Percentiles rank a stretch among this genome's conserved stretches.
phyloP scores from a whole-genome alignment of 2,797 vertebrate species.

The Borostomias antarcticus region DNA sequence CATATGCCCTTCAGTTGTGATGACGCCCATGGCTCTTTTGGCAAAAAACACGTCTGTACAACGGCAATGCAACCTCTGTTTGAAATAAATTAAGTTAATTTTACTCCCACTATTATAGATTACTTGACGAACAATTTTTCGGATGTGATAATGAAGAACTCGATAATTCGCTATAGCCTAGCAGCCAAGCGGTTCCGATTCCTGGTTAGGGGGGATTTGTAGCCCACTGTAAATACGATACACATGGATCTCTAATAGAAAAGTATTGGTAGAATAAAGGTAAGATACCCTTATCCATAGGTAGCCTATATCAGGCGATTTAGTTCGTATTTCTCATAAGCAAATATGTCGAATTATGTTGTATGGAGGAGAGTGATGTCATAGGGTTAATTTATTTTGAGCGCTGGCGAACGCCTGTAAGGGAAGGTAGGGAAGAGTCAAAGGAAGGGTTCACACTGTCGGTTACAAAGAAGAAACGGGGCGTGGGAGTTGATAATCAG shows the following conservation, averaged over 20 bases:
- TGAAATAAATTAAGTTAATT: no score
- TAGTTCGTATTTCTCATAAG: neutral
- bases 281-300: neutral
- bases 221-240: no score
- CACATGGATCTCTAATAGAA: neutral
- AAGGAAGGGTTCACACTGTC: neutral
- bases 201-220: no score
- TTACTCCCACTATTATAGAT: no score
- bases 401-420: neutral
- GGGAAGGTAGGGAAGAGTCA: neutral
- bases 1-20: neutral
- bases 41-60: neutral
- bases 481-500: neutral
- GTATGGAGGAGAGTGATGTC: neutral
- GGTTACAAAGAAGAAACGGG: neutral
- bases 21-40: neutral
- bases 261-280: neutral
- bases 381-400: neutral
- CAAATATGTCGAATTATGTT: neutral
- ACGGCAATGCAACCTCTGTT: neutral
- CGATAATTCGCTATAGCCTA: no score
- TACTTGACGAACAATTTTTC: no score
- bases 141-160: no score
- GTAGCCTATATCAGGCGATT: neutral
- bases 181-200: no score